A percentile compares a stretch with the other conserved stretches of the same genome.
Conservation (phyloP, 1,140 invertebrate genomes). For the Anthonomus grandis region DNA sequence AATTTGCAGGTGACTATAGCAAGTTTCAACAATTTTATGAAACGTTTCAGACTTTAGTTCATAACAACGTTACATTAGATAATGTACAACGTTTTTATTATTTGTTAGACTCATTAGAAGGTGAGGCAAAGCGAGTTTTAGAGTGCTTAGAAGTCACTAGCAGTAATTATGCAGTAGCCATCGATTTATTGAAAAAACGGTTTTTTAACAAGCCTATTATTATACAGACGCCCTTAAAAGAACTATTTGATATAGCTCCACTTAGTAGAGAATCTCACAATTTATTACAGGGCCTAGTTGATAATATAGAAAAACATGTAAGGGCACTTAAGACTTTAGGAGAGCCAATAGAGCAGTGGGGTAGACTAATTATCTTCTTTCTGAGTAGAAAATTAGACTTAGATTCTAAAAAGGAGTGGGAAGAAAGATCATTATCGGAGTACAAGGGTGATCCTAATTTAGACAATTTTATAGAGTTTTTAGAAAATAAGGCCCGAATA, state of each 20-base stretch:
- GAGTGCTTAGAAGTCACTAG: neutral
- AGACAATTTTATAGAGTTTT: too few relatives aligned
- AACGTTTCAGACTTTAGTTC: neutral
- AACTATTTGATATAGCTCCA: neutral
- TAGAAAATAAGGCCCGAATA: too few relatives aligned
- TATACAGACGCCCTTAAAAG: neutral
- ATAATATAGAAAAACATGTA: too few relatives aligned
- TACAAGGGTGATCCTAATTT: too few relatives aligned
- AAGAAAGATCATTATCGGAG: too few relatives aligned
- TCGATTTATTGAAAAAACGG: neutral
- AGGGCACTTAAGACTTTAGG: too few relatives aligned
- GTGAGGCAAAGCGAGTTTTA: neutral
- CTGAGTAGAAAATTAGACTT: too few relatives aligned
- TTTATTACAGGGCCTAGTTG: neutral
- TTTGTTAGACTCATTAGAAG: constrained; percentile 1
- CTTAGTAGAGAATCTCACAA: neutral
- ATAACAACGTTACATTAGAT: neutral
- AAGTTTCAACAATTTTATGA: constrained; percentile 1
- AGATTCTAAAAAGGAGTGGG: too few relatives aligned
- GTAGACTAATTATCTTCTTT: too few relatives aligned
- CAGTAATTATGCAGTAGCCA: neutral
- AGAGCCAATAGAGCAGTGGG: too few relatives aligned
- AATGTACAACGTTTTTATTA: neutral
- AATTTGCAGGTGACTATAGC: neutral
- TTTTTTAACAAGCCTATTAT: constrained; percentile 7